Conservation (phyloP, 1,140 invertebrate species). For the Drosophila miranda region DNA sequence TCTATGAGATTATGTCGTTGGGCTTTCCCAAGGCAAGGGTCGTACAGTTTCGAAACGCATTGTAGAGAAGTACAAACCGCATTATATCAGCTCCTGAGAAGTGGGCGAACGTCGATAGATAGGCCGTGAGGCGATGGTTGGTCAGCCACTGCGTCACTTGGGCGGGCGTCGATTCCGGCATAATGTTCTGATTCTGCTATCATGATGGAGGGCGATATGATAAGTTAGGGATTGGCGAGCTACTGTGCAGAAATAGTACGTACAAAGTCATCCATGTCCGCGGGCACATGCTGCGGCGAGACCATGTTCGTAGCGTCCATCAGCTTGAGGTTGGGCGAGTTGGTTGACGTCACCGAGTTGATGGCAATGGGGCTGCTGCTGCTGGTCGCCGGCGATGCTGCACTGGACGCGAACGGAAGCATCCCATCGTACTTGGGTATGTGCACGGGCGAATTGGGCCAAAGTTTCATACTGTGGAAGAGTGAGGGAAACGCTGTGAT, state of each 20-base stretch:
- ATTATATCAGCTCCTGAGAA: conserved; percentile 95
- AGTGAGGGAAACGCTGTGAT: background rate
- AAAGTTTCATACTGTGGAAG: conserved; percentile 75
- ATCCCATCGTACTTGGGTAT: conserved; percentile 82
- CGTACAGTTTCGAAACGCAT: too few relatives aligned
- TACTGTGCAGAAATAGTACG: conserved; percentile 11
- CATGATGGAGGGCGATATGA: conserved; percentile 6
- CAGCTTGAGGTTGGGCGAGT: conserved; percentile 78
- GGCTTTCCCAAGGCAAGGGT: too few relatives aligned
- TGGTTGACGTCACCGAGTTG: conserved; percentile 82
- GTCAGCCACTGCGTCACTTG: conserved; percentile 93
- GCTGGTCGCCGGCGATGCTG: conserved; percentile 67
- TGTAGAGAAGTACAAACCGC: conserved; percentile 50
- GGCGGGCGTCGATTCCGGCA: conserved; percentile 85
- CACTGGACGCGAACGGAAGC: conserved; percentile 70
- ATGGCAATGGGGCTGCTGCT: conserved; percentile 79
- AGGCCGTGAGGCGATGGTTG: conserved; percentile 89
- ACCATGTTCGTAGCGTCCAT: conserved; percentile 81
- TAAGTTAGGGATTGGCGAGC: conserved; percentile 21
- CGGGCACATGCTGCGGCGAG: conserved; percentile 70
- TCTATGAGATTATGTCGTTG: too few relatives aligned
- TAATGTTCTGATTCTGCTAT: conserved; percentile 75
- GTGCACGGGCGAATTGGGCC: conserved; percentile 81
- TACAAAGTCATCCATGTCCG: conserved; percentile 78
- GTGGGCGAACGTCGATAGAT: conserved; percentile 89